Percentiles rank a stretch among this genome's conserved stretches.
These are phyloP conservation scores for Acanthurus leucopareius DNA, from an alignment of 2,797 vertebrate species.

Conservation along the genomic window DNA sequence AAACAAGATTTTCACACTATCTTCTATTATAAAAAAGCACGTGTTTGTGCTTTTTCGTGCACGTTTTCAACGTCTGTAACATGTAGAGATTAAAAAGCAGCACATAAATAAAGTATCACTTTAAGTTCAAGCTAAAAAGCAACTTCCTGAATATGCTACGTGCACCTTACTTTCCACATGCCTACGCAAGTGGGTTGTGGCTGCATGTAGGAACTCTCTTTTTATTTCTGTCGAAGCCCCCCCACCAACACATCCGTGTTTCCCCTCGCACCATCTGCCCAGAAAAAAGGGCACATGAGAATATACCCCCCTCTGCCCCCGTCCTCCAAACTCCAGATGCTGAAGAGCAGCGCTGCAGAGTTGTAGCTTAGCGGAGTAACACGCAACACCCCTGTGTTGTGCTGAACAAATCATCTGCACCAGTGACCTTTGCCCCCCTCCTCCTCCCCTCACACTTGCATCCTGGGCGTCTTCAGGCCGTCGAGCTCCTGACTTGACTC, in stretches of 20 bases:
- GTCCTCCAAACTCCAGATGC: conserved; percentile 75
- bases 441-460: conserved; percentile 54
- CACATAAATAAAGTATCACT: conserved; percentile 23
- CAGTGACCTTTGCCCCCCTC: conserved; percentile 72
- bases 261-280: conserved; percentile 79
- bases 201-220: conserved; percentile 69
- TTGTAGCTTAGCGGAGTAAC: conserved; percentile 34
- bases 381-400: conserved; percentile 61
- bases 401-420: conserved; percentile 82
- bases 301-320: conserved; percentile 54
- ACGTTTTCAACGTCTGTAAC: neutral
- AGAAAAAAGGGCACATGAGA: conserved; percentile 74
- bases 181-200: conserved; percentile 67
- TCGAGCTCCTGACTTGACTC: conserved; percentile 70
- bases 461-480: conserved; percentile 77
- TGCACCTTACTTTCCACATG: conserved; percentile 72
- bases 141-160: conserved; percentile 71
- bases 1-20: neutral
- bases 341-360: conserved; percentile 45
- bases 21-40: neutral
- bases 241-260: conserved; percentile 72
- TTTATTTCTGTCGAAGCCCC: conserved; percentile 60
- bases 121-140: conserved; percentile 30
- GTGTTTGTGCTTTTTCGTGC: too few relatives aligned
- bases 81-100: neutral